phyloP scores from a whole-genome alignment of 2,797 vertebrate genomes.

The Xenopus petersii region DNA sequence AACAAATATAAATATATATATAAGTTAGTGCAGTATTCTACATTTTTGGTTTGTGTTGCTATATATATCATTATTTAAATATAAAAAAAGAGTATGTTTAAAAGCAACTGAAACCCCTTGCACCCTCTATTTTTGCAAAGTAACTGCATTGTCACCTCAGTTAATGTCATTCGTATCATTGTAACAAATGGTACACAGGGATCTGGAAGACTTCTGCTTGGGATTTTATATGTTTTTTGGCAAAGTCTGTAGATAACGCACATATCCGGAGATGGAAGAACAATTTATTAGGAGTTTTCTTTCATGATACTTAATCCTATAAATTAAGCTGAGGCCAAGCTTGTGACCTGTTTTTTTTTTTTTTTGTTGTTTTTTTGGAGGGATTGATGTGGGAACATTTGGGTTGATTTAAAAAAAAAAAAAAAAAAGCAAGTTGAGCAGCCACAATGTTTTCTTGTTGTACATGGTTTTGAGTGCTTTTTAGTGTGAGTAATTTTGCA shows the following conservation, averaged over 20 bases:
- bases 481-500: too few relatives aligned
- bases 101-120: too few relatives aligned
- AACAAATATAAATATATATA: too few relatives aligned
- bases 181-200: constrained; percentile 58
- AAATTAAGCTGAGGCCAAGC: constrained; percentile 49
- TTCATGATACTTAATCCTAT: constrained; percentile 39
- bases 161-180: constrained; percentile 54
- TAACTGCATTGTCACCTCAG: constrained; percentile 45
- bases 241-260: constrained; percentile 49
- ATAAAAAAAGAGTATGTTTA: too few relatives aligned
- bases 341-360: constrained; percentile 10
- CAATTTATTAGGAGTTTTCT: constrained; percentile 50
- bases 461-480: too few relatives aligned
- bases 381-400: constrained; percentile 18
- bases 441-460: too few relatives aligned
- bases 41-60: too few relatives aligned
- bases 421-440: too few relatives aligned
- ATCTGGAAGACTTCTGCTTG: constrained; percentile 56
- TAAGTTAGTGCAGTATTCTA: too few relatives aligned
- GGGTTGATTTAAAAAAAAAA: neutral
- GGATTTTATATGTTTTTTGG: constrained; percentile 60
- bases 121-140: too few relatives aligned
- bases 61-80: too few relatives aligned
- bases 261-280: constrained; percentile 55
- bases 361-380: neutral